phyloP scores from a whole-genome alignment of 2,113 vertebrate species.

The Phylloscopus trochiloides region DNA sequence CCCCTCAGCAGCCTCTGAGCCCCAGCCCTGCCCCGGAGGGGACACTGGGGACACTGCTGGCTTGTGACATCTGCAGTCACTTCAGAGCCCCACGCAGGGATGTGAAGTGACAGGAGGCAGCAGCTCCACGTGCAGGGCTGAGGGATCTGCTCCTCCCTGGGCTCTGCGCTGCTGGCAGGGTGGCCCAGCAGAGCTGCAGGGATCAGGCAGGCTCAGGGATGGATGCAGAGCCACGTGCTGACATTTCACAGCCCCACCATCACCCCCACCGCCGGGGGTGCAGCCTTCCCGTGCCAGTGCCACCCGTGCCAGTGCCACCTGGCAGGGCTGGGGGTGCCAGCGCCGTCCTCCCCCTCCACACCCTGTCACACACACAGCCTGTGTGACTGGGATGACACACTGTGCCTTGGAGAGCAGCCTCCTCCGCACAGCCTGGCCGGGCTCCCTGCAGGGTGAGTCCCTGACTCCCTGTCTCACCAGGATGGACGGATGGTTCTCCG shows the following conservation, averaged over 20 bases:
- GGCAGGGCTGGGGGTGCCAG: not conserved
- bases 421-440: rapidly evolving
- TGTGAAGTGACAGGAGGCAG: not conserved
- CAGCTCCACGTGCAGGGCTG: not conserved
- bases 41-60: not conserved
- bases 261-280: not conserved
- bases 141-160: not conserved
- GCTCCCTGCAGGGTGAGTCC: rapidly evolving
- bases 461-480: rapidly evolving
- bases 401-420: rapidly evolving
- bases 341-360: rapidly evolving
- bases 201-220: not conserved
- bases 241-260: rapidly evolving
- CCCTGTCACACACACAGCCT: rapidly evolving
- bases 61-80: not conserved
- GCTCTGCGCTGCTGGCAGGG: not conserved
- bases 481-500: not conserved
- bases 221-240: rapidly evolving
- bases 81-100: not conserved
- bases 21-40: not conserved
- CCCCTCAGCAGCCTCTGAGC: not conserved
- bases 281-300: too few relatives aligned
- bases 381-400: rapidly evolving
- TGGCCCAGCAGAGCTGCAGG: not conserved
- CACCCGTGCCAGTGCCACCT: not conserved